Percentiles rank a stretch among this genome's conserved stretches.
Evolutionary conservation across 2,797 vertebrate genomes (phyloP).

Genomic region (Rhynchotus rufescens): DNA sequence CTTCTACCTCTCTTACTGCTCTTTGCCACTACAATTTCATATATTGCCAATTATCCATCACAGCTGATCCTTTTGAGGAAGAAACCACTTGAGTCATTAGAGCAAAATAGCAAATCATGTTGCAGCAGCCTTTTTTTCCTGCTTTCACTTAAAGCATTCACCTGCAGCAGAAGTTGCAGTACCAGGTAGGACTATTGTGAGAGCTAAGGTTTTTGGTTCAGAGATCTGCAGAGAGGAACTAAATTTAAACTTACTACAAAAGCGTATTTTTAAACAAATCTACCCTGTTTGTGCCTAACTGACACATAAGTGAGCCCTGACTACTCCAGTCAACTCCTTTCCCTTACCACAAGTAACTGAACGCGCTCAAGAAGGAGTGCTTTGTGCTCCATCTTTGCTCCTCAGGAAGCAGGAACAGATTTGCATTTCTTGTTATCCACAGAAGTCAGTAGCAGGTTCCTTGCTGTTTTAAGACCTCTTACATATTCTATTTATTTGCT

Average conservation of each 20-base stretch:
- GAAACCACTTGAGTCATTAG: neutral
- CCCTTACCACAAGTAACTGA: neutral
- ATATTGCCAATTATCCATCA: neutral
- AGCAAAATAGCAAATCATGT: neutral
- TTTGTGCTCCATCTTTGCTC: neutral
- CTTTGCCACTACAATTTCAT: neutral
- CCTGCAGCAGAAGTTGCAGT: neutral
- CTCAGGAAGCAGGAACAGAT: neutral
- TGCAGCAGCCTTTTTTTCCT: neutral
- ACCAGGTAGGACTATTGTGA: neutral
- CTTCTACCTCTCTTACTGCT: neutral
- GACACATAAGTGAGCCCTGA: neutral
- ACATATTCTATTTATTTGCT: neutral
- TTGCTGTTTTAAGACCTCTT: neutral
- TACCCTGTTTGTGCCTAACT: neutral
- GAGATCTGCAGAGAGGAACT: neutral
- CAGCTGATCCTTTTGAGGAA: neutral
- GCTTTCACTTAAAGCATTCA: accelerated
- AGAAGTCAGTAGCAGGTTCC: neutral
- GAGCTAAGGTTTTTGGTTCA: neutral
- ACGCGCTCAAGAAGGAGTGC: neutral
- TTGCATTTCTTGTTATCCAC: neutral
- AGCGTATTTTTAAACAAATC: neutral
- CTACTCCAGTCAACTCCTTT: neutral
- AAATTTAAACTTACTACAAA: neutral